phyloP scores from a whole-genome alignment of 1,140 invertebrate genomes.

The Caenorhabditis elegans region DNA sequence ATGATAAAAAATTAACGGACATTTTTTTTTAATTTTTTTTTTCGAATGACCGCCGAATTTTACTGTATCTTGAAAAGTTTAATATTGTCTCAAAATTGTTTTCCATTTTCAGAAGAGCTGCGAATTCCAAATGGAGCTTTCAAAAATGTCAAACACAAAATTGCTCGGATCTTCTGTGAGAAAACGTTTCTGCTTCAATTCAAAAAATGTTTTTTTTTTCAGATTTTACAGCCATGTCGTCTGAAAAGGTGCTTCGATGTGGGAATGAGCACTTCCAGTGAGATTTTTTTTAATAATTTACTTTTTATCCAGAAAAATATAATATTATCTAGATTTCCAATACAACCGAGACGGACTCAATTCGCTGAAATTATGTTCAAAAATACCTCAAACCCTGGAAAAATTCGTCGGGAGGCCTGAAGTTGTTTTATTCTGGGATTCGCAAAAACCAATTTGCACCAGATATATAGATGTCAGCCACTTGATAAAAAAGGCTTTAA shows the following conservation, averaged over 20 bases:
- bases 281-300: not conserved
- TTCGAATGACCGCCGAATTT: too few species aligned
- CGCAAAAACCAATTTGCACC: not conserved
- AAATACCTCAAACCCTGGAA: not conserved
- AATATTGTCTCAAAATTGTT: not conserved
- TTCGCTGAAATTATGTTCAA: not conserved
- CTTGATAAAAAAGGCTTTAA: not conserved
- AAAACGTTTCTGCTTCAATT: not conserved
- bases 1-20: too few species aligned
- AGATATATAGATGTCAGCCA: not conserved
- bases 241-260: not conserved
- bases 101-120: not conserved
- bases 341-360: not conserved
- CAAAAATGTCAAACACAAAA: not conserved
- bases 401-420: not conserved
- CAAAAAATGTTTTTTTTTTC: not conserved
- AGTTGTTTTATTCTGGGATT: not conserved
- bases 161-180: not conserved
- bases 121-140: not conserved
- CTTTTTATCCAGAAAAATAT: not conserved
- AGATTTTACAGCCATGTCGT: not conserved
- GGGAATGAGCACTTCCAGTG: not conserved
- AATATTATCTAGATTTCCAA: not conserved
- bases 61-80: not conserved
- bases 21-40: too few species aligned